phyloP scores from a whole-genome alignment of 2,797 vertebrate species.

The Hydrophis major region DNA sequence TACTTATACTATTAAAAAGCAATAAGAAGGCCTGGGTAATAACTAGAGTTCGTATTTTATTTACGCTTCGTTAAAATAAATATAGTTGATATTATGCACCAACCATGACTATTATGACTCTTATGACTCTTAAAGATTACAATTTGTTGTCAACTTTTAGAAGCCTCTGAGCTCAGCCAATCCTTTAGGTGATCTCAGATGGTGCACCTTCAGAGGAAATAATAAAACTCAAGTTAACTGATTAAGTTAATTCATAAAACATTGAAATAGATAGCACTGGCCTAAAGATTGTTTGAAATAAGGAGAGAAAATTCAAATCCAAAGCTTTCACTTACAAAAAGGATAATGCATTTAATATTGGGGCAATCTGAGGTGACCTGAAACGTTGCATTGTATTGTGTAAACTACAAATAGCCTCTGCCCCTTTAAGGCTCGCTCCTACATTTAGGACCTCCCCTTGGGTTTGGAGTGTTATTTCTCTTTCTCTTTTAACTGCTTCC shows the following conservation, averaged over 20 bases:
- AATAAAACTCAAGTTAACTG: neutral
- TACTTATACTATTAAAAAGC: neutral
- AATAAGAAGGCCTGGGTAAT: neutral
- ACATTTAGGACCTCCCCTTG: neutral
- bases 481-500: fast-evolving
- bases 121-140: neutral
- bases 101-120: neutral
- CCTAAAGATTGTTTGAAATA: neutral
- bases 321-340: neutral
- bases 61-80: neutral
- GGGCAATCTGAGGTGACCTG: neutral
- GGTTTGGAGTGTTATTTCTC: neutral
- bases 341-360: neutral
- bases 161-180: neutral
- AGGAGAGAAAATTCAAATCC: neutral
- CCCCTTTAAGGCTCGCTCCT: slow-evolving; percentile 18
- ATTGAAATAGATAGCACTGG: neutral
- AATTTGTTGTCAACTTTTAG: neutral
- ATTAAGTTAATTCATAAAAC: neutral
- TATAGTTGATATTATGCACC: neutral
- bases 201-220: neutral
- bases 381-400: neutral
- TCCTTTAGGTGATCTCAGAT: neutral
- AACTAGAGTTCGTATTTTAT: neutral
- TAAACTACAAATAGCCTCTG: neutral